These are phyloP conservation scores for Platerodrilus igneus DNA, from an alignment of 2,888 invertebrate species.

Conservation along the genomic window DNA sequence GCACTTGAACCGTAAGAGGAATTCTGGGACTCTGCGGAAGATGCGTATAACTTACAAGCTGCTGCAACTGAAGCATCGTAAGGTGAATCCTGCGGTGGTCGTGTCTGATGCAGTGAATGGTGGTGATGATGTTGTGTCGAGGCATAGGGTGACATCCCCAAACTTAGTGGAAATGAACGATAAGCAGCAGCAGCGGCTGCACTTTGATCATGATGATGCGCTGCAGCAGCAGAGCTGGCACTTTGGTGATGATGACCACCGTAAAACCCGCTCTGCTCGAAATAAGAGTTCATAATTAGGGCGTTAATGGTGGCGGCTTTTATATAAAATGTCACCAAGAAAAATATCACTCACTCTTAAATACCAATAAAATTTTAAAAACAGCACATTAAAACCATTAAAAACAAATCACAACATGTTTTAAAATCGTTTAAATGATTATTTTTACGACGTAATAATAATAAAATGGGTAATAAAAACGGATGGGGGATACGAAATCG, in stretches of 20 bases:
- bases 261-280: slow-evolving; percentile 94
- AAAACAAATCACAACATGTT: slow-evolving; percentile 22
- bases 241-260: slow-evolving; percentile 85
- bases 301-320: slow-evolving; percentile 36
- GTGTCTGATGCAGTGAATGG: slow-evolving; percentile 66
- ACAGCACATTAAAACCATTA: slow-evolving; percentile 5
- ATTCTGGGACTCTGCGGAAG: slow-evolving; percentile 57
- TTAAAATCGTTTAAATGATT: slow-evolving; percentile 43
- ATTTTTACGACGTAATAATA: slow-evolving; percentile 46
- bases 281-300: slow-evolving; percentile 86
- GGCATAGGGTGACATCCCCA: slow-evolving; percentile 82
- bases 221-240: slow-evolving; percentile 58
- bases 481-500: slow-evolving; percentile 34
- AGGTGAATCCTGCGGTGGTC: slow-evolving; percentile 85
- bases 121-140: slow-evolving; percentile 68
- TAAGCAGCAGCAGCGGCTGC: slow-evolving; percentile 66
- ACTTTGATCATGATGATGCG: slow-evolving; percentile 66
- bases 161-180: slow-evolving; percentile 79
- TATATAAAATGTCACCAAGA: slow-evolving; percentile 15
- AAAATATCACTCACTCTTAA: slow-evolving; percentile 18
- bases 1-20: slow-evolving; percentile 53
- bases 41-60: slow-evolving; percentile 73
- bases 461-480: slow-evolving; percentile 43
- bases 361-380: slow-evolving; percentile 3
- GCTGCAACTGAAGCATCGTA: slow-evolving; percentile 88